Evolutionary conservation across 2,797 vertebrate genomes (phyloP).

Genomic region (Thamnophis elegans): DNA sequence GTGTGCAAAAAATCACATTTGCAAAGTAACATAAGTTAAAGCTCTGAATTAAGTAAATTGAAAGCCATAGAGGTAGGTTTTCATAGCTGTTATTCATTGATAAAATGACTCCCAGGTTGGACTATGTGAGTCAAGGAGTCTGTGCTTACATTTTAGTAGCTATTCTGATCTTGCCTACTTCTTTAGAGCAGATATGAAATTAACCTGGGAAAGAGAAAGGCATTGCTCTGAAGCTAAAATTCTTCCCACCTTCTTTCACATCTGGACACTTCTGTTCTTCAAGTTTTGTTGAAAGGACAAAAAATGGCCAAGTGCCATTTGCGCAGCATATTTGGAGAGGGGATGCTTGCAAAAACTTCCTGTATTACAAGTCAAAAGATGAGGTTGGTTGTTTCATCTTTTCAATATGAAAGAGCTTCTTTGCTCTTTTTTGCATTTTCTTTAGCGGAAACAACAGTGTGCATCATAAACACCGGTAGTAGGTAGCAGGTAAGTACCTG

Average conservation of each 20-base stretch:
- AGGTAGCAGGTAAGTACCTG: neutral
- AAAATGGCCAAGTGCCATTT: neutral
- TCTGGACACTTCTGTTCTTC: neutral
- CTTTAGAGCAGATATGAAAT: neutral
- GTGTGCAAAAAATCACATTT: neutral
- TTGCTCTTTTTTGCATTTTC: neutral
- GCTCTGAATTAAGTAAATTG: neutral
- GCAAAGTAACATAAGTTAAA: neutral
- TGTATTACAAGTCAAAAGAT: neutral
- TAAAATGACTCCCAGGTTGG: neutral
- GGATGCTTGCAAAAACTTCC: neutral
- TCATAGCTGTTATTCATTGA: neutral
- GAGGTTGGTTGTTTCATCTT: neutral
- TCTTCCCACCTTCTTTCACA: neutral
- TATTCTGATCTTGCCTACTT: neutral
- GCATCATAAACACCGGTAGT: neutral
- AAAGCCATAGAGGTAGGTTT: neutral
- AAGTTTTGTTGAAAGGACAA: neutral
- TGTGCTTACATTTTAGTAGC: neutral
- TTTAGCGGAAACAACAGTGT: neutral
- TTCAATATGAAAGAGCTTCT: neutral
- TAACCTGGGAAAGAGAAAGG: neutral
- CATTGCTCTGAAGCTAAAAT: neutral
- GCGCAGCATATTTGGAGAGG: neutral
- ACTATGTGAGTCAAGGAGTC: neutral